phyloP scores from a whole-genome alignment of 2,797 vertebrate species.

The Sebastiscus albofasciatus region DNA sequence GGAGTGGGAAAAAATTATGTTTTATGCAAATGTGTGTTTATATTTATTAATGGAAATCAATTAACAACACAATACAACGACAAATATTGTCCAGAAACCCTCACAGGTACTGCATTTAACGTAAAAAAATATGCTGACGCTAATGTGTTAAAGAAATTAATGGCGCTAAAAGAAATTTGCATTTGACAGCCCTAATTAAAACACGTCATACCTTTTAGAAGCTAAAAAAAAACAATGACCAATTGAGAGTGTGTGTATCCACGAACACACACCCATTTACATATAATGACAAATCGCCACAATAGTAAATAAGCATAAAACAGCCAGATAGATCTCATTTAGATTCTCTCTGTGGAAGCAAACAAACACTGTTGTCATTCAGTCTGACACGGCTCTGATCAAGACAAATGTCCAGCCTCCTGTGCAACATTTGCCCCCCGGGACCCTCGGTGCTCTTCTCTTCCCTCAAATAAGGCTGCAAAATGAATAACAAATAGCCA shows the following conservation, averaged over 20 bases:
- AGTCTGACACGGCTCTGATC: conserved; percentile 30
- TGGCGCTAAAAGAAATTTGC: no score
- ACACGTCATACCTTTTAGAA: not conserved
- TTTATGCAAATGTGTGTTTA: no score
- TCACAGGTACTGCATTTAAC: no score
- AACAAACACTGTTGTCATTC: conserved; percentile 40
- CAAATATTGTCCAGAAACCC: no score
- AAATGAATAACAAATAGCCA: conserved; percentile 55
- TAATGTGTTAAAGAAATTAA: no score
- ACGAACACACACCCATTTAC: not conserved
- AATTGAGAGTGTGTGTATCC: not conserved
- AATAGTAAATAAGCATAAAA: conserved; percentile 6
- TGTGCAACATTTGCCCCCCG: conserved; percentile 33
- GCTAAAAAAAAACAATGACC: not conserved
- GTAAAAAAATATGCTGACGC: no score
- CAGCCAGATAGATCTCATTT: conserved; percentile 25
- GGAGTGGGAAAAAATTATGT: no score
- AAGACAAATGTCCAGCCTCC: conserved; percentile 62
- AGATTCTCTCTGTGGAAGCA: conserved; percentile 18
- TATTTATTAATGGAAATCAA: no score
- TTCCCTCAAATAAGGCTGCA: conserved; percentile 42
- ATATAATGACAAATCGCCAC: not conserved
- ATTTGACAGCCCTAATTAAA: no score
- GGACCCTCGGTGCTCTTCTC: conserved; percentile 35
- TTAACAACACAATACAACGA: no score